These are phyloP conservation scores for Neomorphus geoffroyi DNA, from an alignment of 2,797 vertebrate species.

Conservation along the genomic window DNA sequence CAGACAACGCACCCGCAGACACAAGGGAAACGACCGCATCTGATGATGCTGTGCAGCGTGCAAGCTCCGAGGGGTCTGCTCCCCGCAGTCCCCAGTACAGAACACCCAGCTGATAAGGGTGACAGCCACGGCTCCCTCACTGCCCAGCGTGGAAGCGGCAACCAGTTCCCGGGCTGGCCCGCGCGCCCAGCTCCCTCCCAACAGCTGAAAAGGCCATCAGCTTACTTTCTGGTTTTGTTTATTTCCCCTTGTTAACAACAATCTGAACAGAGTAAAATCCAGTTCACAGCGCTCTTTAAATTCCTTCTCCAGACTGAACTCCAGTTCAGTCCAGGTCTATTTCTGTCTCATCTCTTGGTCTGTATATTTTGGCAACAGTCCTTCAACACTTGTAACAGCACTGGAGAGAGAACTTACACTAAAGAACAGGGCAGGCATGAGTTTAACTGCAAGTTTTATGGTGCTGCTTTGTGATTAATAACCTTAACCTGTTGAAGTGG, in stretches of 20 bases:
- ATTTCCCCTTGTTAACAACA: slow-evolving; percentile 29
- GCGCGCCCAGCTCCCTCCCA: accelerated
- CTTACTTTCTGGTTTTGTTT: slow-evolving; percentile 35
- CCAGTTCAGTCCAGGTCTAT: slow-evolving; percentile 14
- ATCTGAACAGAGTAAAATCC: neutral
- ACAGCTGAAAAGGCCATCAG: slow-evolving; percentile 24
- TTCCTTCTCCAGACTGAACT: slow-evolving; percentile 22
- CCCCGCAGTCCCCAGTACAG: neutral
- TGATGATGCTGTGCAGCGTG: neutral
- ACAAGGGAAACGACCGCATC: neutral
- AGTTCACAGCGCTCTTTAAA: neutral
- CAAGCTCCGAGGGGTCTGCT: neutral
- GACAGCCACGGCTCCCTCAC: neutral
- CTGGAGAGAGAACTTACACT: neutral
- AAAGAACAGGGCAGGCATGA: neutral
- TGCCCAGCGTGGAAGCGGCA: neutral
- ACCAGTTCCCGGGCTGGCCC: neutral
- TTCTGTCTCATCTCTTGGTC: slow-evolving; percentile 22
- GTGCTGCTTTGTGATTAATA: neutral
- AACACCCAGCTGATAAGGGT: neutral
- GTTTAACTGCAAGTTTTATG: neutral
- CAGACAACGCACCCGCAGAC: neutral
- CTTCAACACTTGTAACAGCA: neutral
- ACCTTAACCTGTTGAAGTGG: neutral
- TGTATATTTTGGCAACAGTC: slow-evolving; percentile 23